Base-by-base conservation (phyloP, 1,140 invertebrate genomes). In the Steinernema feltiae region DNA sequence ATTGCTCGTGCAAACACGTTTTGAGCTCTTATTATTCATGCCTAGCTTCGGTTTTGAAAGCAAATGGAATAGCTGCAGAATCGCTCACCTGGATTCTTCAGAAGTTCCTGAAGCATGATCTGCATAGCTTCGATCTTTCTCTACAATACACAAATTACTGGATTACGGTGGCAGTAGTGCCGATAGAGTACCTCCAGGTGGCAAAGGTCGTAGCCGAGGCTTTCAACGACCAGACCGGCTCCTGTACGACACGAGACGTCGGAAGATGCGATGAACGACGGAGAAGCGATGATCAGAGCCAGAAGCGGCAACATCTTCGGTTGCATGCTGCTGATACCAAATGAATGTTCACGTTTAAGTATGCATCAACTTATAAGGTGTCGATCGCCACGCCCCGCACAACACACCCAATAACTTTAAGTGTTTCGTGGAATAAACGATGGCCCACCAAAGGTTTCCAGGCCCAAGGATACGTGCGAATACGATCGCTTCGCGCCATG, bases 331-430 rank as follows among this genome's bases (percentile, higher is more conserved):
- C 41, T 46, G 41, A n/a, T 63, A 27, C 7, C 53, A 63, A 63
- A 63, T 63, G 53, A 63, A 63, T 63, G 53, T 27, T 63, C 53
- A 63, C 53, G 53, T 63, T 63, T 63, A 63, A 63, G 15, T 63
- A 63, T 63, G 53, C 53, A 63, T 63, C 53, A 63, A 63, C 53
- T 63, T 63, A 63, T 63, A 63, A 63, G 53, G 53, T 63, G 53
- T 63, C 53, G 2, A 15, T 63, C 53, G 53, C 53, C 53, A 63
- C 53, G 53, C 53, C 53, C 53, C 53, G 12, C 53, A 63, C 53
- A n/a, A 63, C 53, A 63, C 53, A 63, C 53, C 53, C 53, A 63
- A 63, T 63, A 63, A 63, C 53, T 63, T 63, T 63, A 63, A 63
- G 53, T 63, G 53, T 63, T 63, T 63, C 53, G 53, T 63, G 53